These are phyloP conservation scores for Lipotes vexillifer DNA, from an alignment of 2,113 vertebrate species.

Conservation along the genomic window DNA sequence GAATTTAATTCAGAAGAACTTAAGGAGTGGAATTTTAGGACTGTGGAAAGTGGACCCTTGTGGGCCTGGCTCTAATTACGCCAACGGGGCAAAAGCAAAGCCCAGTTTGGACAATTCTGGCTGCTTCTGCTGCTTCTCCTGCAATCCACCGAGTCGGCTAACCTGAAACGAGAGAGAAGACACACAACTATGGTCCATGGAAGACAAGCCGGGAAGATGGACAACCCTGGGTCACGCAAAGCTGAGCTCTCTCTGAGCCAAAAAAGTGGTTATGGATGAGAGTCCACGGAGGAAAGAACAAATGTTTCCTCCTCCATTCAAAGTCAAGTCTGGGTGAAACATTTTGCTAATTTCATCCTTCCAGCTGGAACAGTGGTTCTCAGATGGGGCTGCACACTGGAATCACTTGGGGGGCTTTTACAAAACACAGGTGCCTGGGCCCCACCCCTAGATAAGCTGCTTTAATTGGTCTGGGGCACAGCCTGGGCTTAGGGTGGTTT, in stretches of 20 bases:
- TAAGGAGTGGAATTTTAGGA: background rate
- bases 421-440: background rate
- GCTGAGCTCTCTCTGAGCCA: background rate
- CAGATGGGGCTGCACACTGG: fast-evolving
- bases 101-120: background rate
- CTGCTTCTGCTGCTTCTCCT: background rate
- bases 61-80: background rate
- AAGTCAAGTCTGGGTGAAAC: background rate
- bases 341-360: background rate
- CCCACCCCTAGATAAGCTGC: background rate
- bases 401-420: background rate
- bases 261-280: background rate
- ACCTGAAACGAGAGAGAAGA: background rate
- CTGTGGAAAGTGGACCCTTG: background rate
- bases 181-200: fast-evolving
- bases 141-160: background rate
- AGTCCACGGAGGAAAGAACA: background rate
- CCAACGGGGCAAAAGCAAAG: background rate
- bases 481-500: background rate
- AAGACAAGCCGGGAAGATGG: background rate
- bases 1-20: background rate
- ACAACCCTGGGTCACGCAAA: background rate
- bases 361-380: background rate
- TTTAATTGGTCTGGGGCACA: background rate
- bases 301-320: background rate